Evolutionary conservation across 2,113 vertebrate species (phyloP).

Genomic region (Cervus canadensis): DNA sequence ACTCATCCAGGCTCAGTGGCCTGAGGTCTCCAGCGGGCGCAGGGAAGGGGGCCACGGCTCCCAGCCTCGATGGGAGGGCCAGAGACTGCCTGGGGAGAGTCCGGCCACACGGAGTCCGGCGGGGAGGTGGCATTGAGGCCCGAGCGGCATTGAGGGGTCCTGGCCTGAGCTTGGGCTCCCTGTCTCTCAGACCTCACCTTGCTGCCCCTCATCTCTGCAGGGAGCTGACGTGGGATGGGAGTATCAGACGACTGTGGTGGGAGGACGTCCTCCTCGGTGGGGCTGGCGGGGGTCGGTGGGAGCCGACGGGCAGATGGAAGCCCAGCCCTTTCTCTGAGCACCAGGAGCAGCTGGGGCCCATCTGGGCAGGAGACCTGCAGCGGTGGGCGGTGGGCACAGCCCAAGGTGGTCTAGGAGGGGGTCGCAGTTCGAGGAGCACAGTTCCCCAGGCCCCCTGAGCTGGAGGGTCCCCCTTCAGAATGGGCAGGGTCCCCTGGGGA

Average conservation of each 20-base stretch:
- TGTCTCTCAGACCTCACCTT: neutral
- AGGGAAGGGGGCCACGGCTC: neutral
- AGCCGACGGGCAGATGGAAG: neutral
- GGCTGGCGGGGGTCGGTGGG: accelerated
- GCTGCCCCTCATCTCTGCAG: neutral
- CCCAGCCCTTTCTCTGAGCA: neutral
- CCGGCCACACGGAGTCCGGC: neutral
- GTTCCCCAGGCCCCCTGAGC: neutral
- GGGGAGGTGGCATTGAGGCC: neutral
- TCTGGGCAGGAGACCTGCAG: neutral
- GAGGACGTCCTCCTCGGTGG: neutral
- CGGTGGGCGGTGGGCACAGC: accelerated
- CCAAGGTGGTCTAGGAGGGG: neutral
- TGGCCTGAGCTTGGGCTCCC: neutral
- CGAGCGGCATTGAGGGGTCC: neutral
- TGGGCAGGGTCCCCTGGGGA: neutral
- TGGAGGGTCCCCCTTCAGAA: neutral
- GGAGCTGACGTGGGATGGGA: neutral
- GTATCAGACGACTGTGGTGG: accelerated
- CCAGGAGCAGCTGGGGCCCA: neutral
- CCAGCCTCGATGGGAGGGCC: neutral
- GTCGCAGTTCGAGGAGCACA: accelerated
- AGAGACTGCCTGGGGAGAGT: neutral
- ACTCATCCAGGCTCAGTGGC: neutral
- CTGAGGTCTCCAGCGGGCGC: neutral